Conservation (phyloP, 2,888 invertebrate species). For the Leptopterna dolabrata region DNA sequence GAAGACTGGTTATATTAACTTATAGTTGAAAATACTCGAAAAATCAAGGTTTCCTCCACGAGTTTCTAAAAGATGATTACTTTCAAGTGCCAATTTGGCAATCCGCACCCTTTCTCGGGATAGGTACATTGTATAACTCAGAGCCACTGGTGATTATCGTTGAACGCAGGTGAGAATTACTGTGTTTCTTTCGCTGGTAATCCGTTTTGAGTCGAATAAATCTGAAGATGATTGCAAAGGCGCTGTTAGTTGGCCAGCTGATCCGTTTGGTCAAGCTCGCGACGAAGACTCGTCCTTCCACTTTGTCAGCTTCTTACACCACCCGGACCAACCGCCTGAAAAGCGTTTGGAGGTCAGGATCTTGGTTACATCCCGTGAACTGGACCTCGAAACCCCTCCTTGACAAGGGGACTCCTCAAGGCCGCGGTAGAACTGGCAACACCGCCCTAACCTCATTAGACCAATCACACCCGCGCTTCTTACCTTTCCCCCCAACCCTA, state of each 20-base stretch:
- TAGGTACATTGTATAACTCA: too few species aligned
- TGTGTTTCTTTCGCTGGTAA: too few species aligned
- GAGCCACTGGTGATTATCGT: too few species aligned
- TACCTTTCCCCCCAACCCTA: constrained; percentile 9
- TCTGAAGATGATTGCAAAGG: background rate
- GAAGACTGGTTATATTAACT: too few species aligned
- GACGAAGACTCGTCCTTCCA: constrained; percentile 33
- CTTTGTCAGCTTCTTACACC: constrained; percentile 23
- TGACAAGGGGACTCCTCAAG: constrained; percentile 11
- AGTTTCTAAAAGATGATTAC: too few species aligned
- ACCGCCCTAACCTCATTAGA: constrained; percentile 49
- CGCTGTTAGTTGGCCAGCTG: background rate
- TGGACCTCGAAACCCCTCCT: background rate
- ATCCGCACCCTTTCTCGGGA: too few species aligned
- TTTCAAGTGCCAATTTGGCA: too few species aligned
- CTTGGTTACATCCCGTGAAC: constrained; percentile 23
- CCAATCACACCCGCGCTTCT: constrained; percentile 52
- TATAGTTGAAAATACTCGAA: too few species aligned
- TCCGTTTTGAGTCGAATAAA: too few species aligned
- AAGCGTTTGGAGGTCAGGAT: constrained; percentile 36
- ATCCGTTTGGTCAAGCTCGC: background rate
- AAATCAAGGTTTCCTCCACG: too few species aligned
- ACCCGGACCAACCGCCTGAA: constrained; percentile 30
- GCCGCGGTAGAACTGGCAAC: constrained; percentile 42
- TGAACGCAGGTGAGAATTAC: too few species aligned